phyloP scores from a whole-genome alignment of 2,113 vertebrate species.

The Helogale parvula region DNA sequence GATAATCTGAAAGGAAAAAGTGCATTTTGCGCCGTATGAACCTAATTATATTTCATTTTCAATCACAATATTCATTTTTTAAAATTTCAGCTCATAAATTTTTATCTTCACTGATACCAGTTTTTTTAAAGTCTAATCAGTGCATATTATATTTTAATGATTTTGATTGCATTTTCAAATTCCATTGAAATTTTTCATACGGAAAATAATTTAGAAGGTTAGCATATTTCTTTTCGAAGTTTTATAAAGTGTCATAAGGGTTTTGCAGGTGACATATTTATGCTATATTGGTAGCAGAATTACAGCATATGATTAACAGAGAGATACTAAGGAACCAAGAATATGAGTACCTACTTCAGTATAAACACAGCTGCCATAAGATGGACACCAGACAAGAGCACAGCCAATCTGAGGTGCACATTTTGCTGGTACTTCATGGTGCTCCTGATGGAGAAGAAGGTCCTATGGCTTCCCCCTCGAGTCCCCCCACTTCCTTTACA shows the following conservation, averaged over 20 bases:
- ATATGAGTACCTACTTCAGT: not conserved
- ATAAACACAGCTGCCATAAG: not conserved
- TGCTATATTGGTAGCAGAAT: not conserved
- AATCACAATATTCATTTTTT: not conserved
- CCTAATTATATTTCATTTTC: not conserved
- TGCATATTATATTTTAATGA: not conserved
- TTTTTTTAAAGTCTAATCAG: not conserved
- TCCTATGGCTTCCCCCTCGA: rapidly evolving
- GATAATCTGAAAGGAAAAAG: not conserved
- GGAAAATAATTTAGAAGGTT: not conserved
- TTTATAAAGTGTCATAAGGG: not conserved
- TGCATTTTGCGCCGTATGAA: not conserved
- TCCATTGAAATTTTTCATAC: not conserved
- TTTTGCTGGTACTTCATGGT: not conserved
- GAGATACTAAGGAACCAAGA: not conserved
- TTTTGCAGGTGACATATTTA: not conserved
- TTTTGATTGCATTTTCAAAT: not conserved
- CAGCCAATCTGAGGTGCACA: not conserved
- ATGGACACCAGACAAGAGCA: not conserved
- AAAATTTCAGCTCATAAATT: not conserved
- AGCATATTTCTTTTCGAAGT: not conserved
- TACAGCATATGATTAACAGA: not conserved
- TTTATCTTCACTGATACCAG: not conserved
- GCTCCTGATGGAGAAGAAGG: not conserved
- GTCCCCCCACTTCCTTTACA: not conserved